Evolutionary conservation across 2,888 invertebrate species (phyloP), one percentile per base, ranked within the genome.

Genomic region (Dasypolia templi): DNA sequence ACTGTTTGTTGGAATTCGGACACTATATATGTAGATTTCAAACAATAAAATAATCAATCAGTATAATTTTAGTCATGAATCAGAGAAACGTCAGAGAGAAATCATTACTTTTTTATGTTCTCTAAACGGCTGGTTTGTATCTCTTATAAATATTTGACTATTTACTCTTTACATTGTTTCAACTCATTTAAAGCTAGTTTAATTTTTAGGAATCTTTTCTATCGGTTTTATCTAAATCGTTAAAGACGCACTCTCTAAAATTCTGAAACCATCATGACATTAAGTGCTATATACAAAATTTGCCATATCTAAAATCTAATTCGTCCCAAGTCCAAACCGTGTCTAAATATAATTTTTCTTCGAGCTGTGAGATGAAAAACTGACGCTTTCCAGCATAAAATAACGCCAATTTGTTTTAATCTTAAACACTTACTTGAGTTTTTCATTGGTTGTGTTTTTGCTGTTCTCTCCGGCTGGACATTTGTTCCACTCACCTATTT

Each of bases 401-500:
- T 77, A 61, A 71, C 56, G 72, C 22, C 75, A 73, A 71, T 79
- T 85, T 77, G 70, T 84, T 73, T 62, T 66, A 68, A 69, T 71
- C 29, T 83, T 64, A 70, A 77, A 77, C 55, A 68, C 70, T 77
- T 84, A 42, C 51, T 59, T 51, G 58, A 68, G 69, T 72, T 75
- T 82, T 74, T 72, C 65, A 72, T 55, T 61, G 63, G 62, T 58
- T 12, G 22, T 56, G 58, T 79, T 81, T 75, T 73, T 79, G 72
- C 71, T 69, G 75, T 86, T 83, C 71, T 78, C 80, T 79, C 71
- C 26, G 72, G 56, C 82, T 84, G 78, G 79, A 87, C 62, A 79
- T 77, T 75, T 88, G 89, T 89, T 88, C 89, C 87, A 90, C 84
- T 91, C 89, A 91, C 91, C 91, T 89, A 91, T 90, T 89, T 91